phyloP scores from a whole-genome alignment of 2,888 invertebrate species.

The Rhogogaster chlorosoma region DNA sequence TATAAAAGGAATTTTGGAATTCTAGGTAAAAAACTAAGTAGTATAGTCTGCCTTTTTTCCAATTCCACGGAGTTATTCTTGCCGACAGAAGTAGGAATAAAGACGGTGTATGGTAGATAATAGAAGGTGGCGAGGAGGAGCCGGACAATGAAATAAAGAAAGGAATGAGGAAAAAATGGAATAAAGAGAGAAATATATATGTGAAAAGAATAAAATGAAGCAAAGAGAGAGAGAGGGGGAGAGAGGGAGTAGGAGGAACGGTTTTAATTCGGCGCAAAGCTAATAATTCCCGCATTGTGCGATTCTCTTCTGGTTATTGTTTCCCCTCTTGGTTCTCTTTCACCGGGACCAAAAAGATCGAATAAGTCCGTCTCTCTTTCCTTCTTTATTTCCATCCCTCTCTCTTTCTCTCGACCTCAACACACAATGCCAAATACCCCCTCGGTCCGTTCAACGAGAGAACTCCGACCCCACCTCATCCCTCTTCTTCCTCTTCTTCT shows the following conservation, averaged over 20 bases:
- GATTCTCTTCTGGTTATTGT: conserved; percentile 72
- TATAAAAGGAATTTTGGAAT: too few species aligned
- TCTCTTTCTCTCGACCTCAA: neutral
- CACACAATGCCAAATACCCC: conserved; percentile 61
- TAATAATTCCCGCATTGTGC: conserved; percentile 75
- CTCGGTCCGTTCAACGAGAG: conserved; percentile 66
- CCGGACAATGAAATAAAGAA: conserved; percentile 50
- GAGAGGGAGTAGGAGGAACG: conserved; percentile 62
- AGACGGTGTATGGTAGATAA: conserved; percentile 25
- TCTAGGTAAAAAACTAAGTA: too few species aligned
- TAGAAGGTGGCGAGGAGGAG: conserved; percentile 20
- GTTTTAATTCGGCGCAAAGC: conserved; percentile 74
- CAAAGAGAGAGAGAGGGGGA: conserved; percentile 53
- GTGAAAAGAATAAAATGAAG: conserved; percentile 54
- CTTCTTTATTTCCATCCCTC: neutral
- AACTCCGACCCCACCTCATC: neutral
- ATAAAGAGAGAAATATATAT: conserved; percentile 54
- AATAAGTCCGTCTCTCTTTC: conserved; percentile 6
- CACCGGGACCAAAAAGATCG: neutral
- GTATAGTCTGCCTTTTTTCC: too few species aligned
- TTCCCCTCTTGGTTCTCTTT: conserved; percentile 63
- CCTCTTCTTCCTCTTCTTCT: neutral
- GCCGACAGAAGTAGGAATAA: neutral
- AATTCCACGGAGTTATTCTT: conserved; percentile 15
- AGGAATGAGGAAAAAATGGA: conserved; percentile 51